These are phyloP conservation scores for Athene cunicularia DNA, from an alignment of 2,113 vertebrate species.

Conservation along the genomic window DNA sequence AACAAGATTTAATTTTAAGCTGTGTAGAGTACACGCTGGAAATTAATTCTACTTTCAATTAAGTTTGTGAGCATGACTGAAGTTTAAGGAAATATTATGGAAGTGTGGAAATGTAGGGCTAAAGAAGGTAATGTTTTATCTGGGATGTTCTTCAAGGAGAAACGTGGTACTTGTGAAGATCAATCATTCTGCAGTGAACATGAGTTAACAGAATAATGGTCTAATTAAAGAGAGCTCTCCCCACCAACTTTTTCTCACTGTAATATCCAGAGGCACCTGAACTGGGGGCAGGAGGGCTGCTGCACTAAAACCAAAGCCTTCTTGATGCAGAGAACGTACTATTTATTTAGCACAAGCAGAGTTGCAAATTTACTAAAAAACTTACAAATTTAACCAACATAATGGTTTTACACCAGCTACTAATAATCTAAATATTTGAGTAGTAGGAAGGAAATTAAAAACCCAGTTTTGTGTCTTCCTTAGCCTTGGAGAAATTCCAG, in stretches of 20 bases:
- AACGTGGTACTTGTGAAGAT: background rate
- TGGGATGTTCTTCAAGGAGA: background rate
- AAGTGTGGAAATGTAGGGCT: background rate
- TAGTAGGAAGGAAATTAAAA: background rate
- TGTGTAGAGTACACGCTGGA: background rate
- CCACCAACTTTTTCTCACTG: background rate
- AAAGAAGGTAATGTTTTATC: background rate
- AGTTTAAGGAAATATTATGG: background rate
- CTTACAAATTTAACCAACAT: background rate
- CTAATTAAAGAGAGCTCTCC: background rate
- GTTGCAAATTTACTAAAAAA: background rate
- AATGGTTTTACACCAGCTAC: background rate
- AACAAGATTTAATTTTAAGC: background rate
- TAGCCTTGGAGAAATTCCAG: background rate
- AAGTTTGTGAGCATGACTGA: constrained; percentile 7
- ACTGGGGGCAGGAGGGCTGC: fast-evolving
- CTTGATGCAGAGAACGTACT: background rate
- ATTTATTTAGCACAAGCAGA: background rate
- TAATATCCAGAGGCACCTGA: background rate
- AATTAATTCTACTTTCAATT: constrained; percentile 39
- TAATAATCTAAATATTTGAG: background rate
- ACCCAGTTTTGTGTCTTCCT: background rate
- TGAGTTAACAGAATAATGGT: background rate
- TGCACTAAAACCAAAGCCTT: background rate
- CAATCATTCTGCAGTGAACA: background rate